These are phyloP conservation scores for Fratercula arctica DNA, from an alignment of 2,797 vertebrate species.

Conservation along the genomic window DNA sequence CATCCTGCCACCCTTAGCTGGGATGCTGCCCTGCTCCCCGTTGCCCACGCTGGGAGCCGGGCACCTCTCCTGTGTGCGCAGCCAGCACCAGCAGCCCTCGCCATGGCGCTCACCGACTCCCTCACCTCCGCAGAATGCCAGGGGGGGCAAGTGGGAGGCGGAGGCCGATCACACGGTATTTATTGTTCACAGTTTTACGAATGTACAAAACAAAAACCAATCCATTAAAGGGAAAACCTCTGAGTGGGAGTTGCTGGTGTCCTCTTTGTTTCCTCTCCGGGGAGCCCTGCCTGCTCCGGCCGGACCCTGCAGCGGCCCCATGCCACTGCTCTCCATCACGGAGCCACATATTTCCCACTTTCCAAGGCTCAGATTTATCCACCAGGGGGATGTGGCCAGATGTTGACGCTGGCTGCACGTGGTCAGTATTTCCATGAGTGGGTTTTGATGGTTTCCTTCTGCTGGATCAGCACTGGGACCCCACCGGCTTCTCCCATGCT, in stretches of 20 bases:
- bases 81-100: background rate
- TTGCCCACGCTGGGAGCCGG: background rate
- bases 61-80: background rate
- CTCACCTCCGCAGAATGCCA: background rate
- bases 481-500: background rate
- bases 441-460: background rate
- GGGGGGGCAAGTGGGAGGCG: background rate
- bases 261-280: background rate
- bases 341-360: rapidly evolving
- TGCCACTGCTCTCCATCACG: rapidly evolving
- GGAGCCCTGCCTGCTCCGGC: background rate
- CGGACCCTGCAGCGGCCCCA: background rate
- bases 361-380: background rate
- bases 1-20: background rate
- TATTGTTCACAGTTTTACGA: slow-evolving; percentile 64
- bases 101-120: background rate
- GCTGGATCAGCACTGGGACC: background rate
- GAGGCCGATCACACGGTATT: slow-evolving; percentile 26
- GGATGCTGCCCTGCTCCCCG: background rate
- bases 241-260: rapidly evolving
- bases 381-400: background rate
- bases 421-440: rapidly evolving
- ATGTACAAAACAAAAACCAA: slow-evolving; percentile 71
- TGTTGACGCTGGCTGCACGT: background rate
- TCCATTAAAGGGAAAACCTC: slow-evolving; percentile 61